A percentile compares a stretch with the other conserved stretches of the same genome.
These are phyloP conservation scores for Coremacera marginata DNA, from an alignment of 2,888 invertebrate genomes.

Conservation along the genomic window DNA sequence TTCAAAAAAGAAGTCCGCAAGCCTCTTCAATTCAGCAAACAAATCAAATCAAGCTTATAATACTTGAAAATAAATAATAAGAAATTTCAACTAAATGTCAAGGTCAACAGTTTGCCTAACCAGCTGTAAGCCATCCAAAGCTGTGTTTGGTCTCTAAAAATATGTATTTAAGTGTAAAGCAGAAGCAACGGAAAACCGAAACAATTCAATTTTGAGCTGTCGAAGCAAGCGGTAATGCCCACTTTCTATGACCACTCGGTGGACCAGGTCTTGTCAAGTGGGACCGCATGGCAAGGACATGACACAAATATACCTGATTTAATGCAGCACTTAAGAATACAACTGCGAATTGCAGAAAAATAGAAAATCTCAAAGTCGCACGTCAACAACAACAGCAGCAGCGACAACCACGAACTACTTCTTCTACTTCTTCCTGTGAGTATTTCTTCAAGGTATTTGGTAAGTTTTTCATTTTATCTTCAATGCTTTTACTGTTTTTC, in stretches of 20 bases:
- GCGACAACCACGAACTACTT: background rate
- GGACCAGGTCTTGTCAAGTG: background rate
- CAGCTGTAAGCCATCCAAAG: too few relatives aligned
- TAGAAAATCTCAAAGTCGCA: background rate
- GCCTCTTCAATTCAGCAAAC: too few relatives aligned
- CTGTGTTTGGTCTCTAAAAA: background rate
- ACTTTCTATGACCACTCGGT: background rate
- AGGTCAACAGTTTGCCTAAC: too few relatives aligned
- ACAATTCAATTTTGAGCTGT: background rate
- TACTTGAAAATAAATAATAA: too few relatives aligned
- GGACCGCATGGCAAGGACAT: background rate
- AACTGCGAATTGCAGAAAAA: background rate
- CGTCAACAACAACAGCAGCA: background rate
- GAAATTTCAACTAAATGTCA: too few relatives aligned
- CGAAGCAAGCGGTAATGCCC: background rate
- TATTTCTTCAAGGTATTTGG: background rate
- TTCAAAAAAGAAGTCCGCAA: too few relatives aligned
- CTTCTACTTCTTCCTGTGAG: background rate
- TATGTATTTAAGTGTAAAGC: background rate
- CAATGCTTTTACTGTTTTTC: background rate
- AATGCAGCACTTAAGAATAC: background rate
- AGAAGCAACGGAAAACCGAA: background rate
- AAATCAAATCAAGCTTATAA: too few relatives aligned
- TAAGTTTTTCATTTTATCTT: conserved; percentile 11
- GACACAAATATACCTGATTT: background rate